These are phyloP conservation scores for Denticeps clupeoides DNA, from an alignment of 2,797 vertebrate genomes.

Conservation along the genomic window DNA sequence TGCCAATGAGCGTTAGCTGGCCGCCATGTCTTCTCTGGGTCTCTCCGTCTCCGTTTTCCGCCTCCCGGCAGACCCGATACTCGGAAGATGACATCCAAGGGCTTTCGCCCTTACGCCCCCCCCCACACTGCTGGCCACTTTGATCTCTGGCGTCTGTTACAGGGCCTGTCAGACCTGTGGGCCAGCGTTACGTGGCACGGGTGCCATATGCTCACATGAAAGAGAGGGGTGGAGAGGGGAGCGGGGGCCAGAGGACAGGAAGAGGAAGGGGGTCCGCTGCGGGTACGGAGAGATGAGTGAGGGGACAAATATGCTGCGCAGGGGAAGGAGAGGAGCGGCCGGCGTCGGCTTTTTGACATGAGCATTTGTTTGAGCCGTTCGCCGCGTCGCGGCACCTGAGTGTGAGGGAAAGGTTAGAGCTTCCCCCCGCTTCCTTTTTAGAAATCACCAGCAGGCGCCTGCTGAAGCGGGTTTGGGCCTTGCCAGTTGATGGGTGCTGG, in stretches of 20 bases:
- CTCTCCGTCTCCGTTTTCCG: constrained; percentile 10
- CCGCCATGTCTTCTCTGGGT: constrained; percentile 5
- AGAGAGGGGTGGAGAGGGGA: constrained; percentile 13
- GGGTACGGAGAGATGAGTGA: background rate
- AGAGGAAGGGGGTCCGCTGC: background rate
- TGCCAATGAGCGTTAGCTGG: constrained; percentile 23
- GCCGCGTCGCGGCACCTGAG: too few species aligned
- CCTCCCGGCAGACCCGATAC: constrained; percentile 13
- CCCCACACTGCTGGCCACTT: too few species aligned
- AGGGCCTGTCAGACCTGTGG: constrained; percentile 14
- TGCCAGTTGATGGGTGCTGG: too few species aligned
- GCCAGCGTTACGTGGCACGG: constrained; percentile 4
- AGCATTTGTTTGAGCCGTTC: too few species aligned
- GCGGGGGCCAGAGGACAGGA: background rate
- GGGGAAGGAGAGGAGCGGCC: background rate
- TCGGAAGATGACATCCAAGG: constrained; percentile 18
- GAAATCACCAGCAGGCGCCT: too few species aligned
- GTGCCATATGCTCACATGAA: constrained; percentile 22
- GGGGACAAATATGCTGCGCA: constrained; percentile 1
- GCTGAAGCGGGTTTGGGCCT: too few species aligned
- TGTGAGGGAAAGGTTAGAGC: too few species aligned
- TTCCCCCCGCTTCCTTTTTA: too few species aligned
- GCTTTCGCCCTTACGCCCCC: constrained; percentile 2
- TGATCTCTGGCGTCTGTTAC: constrained; percentile 22
- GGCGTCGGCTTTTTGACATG: too few species aligned